These are phyloP conservation scores for Malaclemys terrapin DNA, from an alignment of 2,113 vertebrate genomes.

Conservation along the genomic window DNA sequence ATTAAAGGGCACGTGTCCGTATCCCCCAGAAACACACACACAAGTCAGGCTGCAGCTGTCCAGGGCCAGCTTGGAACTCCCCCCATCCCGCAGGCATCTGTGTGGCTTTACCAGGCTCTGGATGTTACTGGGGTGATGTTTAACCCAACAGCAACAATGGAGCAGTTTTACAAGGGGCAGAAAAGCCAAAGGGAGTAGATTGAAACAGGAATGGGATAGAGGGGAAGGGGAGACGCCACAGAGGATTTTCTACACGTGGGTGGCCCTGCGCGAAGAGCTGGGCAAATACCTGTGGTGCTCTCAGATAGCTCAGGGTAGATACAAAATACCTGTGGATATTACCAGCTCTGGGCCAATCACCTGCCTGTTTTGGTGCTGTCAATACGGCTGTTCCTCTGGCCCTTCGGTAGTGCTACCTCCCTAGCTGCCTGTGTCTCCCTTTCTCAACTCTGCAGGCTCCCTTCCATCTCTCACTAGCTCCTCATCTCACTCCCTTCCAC, in stretches of 20 bases:
- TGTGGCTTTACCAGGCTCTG: not conserved
- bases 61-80: not conserved
- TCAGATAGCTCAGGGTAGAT: not conserved
- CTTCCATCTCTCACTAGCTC: not conserved
- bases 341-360: not conserved
- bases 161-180: not conserved
- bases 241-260: not conserved
- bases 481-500: not conserved
- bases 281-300: not conserved
- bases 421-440: not conserved
- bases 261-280: fast-evolving
- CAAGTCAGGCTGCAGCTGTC: not conserved
- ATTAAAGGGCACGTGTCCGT: not conserved
- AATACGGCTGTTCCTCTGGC: not conserved
- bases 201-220: not conserved
- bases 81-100: too few species aligned
- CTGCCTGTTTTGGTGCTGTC: not conserved
- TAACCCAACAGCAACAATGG: not conserved
- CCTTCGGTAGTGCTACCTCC: not conserved
- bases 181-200: not conserved
- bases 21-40: not conserved
- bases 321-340: not conserved
- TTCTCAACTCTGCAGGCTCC: not conserved
- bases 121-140: not conserved
- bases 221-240: not conserved